Evolutionary conservation across 1,140 invertebrate species (phyloP).

Genomic region (Harpegnathos saltator): DNA sequence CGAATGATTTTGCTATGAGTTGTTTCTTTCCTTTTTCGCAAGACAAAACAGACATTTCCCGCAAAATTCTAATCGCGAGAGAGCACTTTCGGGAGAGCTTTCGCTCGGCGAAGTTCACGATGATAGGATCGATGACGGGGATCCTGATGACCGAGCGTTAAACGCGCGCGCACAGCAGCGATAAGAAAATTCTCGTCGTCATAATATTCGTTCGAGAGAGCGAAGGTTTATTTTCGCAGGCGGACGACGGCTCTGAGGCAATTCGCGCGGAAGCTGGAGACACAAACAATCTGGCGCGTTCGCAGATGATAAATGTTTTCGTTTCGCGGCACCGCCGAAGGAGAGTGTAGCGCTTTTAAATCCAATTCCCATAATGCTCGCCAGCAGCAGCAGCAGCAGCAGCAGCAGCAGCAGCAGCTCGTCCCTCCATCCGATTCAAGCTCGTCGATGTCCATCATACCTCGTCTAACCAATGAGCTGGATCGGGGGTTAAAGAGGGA

Average conservation of each 20-base stretch:
- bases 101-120: neutral
- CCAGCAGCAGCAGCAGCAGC: neutral
- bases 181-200: slow-evolving; percentile 52
- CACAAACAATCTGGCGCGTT: slow-evolving; percentile 68
- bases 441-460: slow-evolving; percentile 35
- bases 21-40: too few relatives aligned
- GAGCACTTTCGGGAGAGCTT: neutral
- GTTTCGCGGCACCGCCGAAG: slow-evolving; percentile 58
- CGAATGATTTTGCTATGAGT: too few relatives aligned
- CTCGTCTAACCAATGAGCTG: slow-evolving; percentile 34
- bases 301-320: slow-evolving; percentile 74
- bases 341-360: slow-evolving; percentile 76
- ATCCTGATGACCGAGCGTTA: slow-evolving; percentile 34
- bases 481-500: neutral
- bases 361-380: slow-evolving; percentile 78
- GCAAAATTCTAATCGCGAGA: neutral
- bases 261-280: slow-evolving; percentile 64
- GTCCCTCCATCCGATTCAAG: neutral
- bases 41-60: neutral
- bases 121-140: slow-evolving; percentile 44
- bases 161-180: slow-evolving; percentile 22
- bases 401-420: neutral
- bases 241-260: slow-evolving; percentile 39
- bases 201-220: slow-evolving; percentile 32
- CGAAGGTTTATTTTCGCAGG: slow-evolving; percentile 58